Evolutionary conservation across 2,888 invertebrate species (phyloP), one percentile per base, ranked within the genome.

Genomic region (Autographa pulchrina): DNA sequence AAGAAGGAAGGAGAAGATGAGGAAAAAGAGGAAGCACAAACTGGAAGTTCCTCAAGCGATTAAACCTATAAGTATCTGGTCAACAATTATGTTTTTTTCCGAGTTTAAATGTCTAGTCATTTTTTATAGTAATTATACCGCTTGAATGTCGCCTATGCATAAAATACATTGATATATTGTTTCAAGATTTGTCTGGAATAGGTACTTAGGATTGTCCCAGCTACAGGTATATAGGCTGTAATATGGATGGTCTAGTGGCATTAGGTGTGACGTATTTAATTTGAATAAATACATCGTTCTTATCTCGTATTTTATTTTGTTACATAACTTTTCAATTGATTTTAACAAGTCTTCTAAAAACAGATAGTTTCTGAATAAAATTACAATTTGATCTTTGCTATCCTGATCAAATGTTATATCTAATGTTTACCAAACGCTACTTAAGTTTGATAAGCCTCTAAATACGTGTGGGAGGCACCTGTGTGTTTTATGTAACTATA

Each of bases 1-100:
- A 91, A 92, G 76, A 90, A 92, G 65, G 90, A 92, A 7, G 86
- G 81, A 16, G 92, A 92, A 32, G 94, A 92, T 0, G 91, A 91
- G 1, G 80, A 92, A 69, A 76, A 65, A 56, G 90, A 92, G 31
- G 92, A 92, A 35, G 83, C 86, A 65, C 90, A 90, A 74, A 89
- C 85, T 16, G 89, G 70, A 0, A 91, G 87, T 66, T 91, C 92
- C 4, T 89, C 89, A 20, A 92, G 91, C 75, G 93, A 94, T 78
- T 94, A 80, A 89, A 43, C 43, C 35, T 35, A 35, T 43, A 16
- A 14, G 43, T 16, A 16, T 14, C 5, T 14, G 14, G 0, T 14
- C 14, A 16, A n/a, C n/a, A n/a, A n/a, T 48, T n/a, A 6, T n/a
- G 25, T 38, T n/a, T 6, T 25, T 35, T 18, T 32, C 43, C 65